Conservation (phyloP, 2,797 vertebrate genomes). For the Xerus rutilus region DNA sequence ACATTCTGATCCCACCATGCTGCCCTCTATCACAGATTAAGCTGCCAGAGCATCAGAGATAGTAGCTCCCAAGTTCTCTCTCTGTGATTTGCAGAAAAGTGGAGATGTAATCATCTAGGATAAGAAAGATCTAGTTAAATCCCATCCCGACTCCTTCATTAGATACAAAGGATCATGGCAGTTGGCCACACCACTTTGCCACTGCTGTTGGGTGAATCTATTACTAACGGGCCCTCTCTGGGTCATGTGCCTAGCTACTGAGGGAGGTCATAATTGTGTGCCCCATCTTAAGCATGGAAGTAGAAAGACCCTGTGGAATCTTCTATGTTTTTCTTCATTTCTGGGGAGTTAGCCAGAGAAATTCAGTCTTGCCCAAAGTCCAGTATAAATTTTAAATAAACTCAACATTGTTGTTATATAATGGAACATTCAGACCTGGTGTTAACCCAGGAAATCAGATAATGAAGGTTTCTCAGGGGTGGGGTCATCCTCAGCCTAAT, state of each 20-base stretch:
- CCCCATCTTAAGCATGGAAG: neutral
- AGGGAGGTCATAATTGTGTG: too few species aligned
- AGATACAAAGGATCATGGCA: neutral
- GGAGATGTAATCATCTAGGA: neutral
- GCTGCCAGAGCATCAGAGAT: neutral
- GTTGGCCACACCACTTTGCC: neutral
- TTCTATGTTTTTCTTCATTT: neutral
- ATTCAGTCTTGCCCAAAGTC: neutral
- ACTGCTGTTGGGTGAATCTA: neutral
- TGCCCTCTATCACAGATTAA: neutral
- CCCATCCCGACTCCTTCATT: neutral
- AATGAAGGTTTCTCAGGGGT: neutral
- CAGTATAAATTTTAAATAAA: neutral
- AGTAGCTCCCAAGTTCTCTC: neutral
- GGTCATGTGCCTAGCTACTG: neutral
- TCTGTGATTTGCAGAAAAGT: neutral
- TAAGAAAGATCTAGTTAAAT: neutral
- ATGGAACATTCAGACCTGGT: neutral
- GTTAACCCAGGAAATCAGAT: neutral
- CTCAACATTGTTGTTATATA: neutral
- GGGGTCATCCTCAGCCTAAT: too few species aligned
- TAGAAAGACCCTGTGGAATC: neutral
- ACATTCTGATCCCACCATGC: rapidly evolving
- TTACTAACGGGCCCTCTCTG: neutral
- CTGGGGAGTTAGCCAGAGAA: neutral